Base-by-base conservation (phyloP, 2,113 vertebrate genomes). In the Actinemys pallida region DNA sequence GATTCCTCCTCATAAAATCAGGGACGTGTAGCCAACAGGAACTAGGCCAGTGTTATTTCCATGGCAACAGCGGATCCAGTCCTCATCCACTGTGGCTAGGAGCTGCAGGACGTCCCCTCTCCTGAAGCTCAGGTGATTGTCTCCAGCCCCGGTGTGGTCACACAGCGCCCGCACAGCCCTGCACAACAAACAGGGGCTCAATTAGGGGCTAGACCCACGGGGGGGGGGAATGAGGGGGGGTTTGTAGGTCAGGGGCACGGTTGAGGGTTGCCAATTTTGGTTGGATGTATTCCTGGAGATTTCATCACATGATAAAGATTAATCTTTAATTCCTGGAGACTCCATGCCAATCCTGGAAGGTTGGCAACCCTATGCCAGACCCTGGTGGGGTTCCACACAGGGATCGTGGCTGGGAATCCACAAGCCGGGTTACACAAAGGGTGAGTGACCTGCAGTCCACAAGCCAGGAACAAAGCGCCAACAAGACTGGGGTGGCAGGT, bases 51-150 rank as follows among this genome's bases (percentile, higher is more conserved):
- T 98, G 86, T 72, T 95, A 88, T 98, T 98, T 52, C 98, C 99
- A 65, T 97, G 99, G 96, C 99, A 99, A 97, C 99, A 99, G 93
- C 98, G 98, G 86, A 99, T 99, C 99, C 99, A 99, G 96, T 99
- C 99, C 31, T 99, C 99, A 45, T 99, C 98, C 95, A 99, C 99
- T 0, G 99, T 99, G 82, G 98, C 98, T 5, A 99, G 92, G 52
- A 99, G 98, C 91, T 98, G 98, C 14, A 99, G 98, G 95, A 99
- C 95, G 90, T 99, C 99, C 2, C 99, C 99, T 88, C 98, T 99
- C 29, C 86, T 95, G 98, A 99, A 99, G 98, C 98, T 99, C 87
- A 99, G 97, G 91, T 98, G 98, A 2, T 94, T 98, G 0, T 96
- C 95, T 45, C 98, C 98, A 0, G 97, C 95, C 20, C 99, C 99